Evolutionary conservation across 37 sponge, comb jelly and placozoan species (phyloP).

Genomic region (Geodia barretti): DNA sequence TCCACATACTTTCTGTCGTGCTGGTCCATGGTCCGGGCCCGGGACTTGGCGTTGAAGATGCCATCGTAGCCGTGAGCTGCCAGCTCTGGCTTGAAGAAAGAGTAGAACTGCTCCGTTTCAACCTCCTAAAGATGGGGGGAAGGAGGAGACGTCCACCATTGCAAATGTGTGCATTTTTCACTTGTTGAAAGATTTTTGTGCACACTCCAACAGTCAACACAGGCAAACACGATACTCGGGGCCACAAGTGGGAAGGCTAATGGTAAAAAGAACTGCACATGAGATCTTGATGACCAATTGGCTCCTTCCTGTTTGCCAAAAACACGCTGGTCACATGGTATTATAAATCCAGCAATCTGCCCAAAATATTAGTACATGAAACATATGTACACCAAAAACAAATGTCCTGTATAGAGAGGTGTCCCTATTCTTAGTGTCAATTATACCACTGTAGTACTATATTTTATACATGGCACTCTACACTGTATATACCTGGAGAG

Average conservation of each 20-base stretch:
- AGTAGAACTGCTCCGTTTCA: constrained; percentile 95
- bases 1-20: constrained; percentile 89
- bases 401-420: too few species aligned
- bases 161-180: background rate
- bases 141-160: constrained; percentile 1
- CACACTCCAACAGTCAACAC: background rate
- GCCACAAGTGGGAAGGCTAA: too few species aligned
- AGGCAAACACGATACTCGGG: background rate
- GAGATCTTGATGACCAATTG: too few species aligned
- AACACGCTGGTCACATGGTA: too few species aligned
- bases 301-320: too few species aligned
- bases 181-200: background rate
- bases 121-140: constrained; percentile 79
- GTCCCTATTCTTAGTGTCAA: too few species aligned
- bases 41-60: constrained; percentile 92
- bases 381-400: too few species aligned
- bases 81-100: constrained; percentile 87
- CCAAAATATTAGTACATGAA: too few species aligned
- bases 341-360: too few species aligned
- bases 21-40: constrained; percentile 93
- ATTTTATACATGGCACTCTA: too few species aligned
- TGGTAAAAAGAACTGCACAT: too few species aligned
- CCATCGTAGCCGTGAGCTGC: constrained; percentile 83
- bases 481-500: constrained; percentile 80
- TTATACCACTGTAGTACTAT: too few species aligned